phyloP scores from a whole-genome alignment of 53 echinoderm and acorn worm genomes.

The Crossaster papposus region DNA sequence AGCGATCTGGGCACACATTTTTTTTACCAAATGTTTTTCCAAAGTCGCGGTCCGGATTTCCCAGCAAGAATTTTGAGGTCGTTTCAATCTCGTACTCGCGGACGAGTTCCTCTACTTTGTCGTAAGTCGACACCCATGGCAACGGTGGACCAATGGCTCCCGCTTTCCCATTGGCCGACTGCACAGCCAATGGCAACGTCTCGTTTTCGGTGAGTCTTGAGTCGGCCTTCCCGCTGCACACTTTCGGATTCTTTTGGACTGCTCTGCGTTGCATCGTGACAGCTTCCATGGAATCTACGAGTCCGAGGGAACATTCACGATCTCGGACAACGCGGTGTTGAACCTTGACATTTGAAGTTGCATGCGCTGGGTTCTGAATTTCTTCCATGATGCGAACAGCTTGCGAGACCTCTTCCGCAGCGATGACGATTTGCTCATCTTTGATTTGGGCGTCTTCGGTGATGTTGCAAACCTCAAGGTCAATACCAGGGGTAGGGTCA shows the following conservation, averaged over 20 bases:
- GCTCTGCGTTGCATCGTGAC: not conserved
- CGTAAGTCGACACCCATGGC: constrained; percentile 37
- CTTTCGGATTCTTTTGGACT: not conserved
- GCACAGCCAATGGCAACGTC: constrained; percentile 39
- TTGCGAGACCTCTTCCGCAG: not conserved
- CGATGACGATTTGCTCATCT: not conserved
- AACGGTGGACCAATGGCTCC: not conserved
- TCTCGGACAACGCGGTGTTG: not conserved
- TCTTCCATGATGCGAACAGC: constrained; percentile 26
- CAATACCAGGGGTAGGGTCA: not conserved
- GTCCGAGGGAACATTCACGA: not conserved
- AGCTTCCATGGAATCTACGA: not conserved
- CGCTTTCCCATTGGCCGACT: constrained; percentile 28
- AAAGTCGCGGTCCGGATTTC: constrained; percentile 38
- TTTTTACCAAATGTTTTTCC: constrained; percentile 31
- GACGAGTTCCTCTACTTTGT: constrained; percentile 44
- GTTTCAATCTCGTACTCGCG: constrained; percentile 57
- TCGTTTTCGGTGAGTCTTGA: not conserved
- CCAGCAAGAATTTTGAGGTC: constrained; percentile 37
- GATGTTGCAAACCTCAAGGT: not conserved
- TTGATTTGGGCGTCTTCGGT: not conserved
- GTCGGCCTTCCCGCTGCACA: too few species aligned
- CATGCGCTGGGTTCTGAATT: not conserved
- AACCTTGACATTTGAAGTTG: not conserved
- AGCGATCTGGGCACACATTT: not conserved